Evolutionary conservation across 2,113 vertebrate species (phyloP).

Genomic region (Tetraodon nigroviridis): DNA sequence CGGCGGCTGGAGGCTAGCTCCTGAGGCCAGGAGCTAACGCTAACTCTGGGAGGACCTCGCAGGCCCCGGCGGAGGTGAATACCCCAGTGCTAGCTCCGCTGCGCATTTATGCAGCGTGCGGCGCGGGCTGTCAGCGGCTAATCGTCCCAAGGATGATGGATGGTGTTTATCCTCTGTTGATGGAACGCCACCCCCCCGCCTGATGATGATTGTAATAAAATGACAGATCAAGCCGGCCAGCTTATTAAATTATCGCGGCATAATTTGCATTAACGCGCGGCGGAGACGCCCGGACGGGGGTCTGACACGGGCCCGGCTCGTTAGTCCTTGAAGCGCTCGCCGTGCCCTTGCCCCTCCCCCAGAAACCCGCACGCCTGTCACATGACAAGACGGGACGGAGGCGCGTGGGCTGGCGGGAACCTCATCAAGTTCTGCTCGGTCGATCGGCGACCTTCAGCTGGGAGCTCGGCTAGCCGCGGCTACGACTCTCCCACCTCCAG

Average conservation of each 20-base stretch:
- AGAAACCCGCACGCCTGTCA: too few species aligned
- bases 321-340: conserved; percentile 73
- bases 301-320: conserved; percentile 68
- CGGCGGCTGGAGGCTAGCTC: too few species aligned
- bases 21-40: too few species aligned
- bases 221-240: conserved; percentile 92
- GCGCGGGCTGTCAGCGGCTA: conserved; percentile 86
- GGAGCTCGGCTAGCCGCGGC: too few species aligned
- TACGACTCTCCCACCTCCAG: too few species aligned
- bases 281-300: conserved; percentile 7
- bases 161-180: conserved; percentile 97
- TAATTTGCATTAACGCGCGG: conserved; percentile 88
- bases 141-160: conserved; percentile 98
- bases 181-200: conserved; percentile 90
- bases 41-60: too few species aligned
- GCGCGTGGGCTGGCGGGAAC: neutral
- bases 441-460: too few species aligned
- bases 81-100: conserved; percentile 49
- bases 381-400: neutral
- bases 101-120: conserved; percentile 90
- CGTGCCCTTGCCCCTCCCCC: conserved; percentile 75
- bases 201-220: conserved; percentile 98
- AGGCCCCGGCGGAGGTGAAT: too few species aligned
- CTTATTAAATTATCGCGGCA: conserved; percentile 96
- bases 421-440: neutral